phyloP scores from a whole-genome alignment of 2,113 vertebrate species.

The Odontophorus gujanensis region DNA sequence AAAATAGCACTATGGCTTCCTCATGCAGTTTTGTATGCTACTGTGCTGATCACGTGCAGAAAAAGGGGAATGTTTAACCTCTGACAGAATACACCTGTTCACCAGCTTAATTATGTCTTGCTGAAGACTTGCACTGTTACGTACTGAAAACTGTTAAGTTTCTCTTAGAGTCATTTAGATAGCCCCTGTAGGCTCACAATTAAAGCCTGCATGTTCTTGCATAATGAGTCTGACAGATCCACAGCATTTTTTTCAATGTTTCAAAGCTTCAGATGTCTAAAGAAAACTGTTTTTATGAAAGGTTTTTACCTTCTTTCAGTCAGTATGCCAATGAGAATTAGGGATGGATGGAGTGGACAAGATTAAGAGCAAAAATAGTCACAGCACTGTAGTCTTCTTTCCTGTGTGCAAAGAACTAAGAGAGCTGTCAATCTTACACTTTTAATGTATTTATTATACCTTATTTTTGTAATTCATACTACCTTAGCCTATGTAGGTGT shows the following conservation, averaged over 20 bases:
- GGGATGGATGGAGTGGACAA: background rate
- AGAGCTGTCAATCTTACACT: background rate
- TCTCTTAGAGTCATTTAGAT: background rate
- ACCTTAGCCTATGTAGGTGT: fast-evolving
- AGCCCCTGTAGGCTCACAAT: background rate
- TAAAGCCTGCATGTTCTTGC: background rate
- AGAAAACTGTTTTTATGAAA: background rate
- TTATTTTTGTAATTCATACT: background rate
- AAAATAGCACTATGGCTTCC: background rate
- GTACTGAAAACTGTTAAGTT: background rate
- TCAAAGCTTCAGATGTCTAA: background rate
- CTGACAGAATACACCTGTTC: background rate
- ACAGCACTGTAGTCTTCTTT: background rate
- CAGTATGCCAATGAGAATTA: background rate
- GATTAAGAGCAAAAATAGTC: background rate
- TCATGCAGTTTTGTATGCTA: background rate
- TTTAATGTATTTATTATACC: background rate
- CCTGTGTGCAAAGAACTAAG: background rate
- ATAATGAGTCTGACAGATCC: background rate
- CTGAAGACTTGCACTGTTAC: background rate
- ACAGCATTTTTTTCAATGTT: background rate
- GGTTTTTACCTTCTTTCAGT: background rate
- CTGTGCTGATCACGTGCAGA: background rate
- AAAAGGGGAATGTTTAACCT: background rate
- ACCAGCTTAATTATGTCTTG: background rate